phyloP scores from a whole-genome alignment of 2,888 invertebrate species.

The Lasioglossum leucozonium region DNA sequence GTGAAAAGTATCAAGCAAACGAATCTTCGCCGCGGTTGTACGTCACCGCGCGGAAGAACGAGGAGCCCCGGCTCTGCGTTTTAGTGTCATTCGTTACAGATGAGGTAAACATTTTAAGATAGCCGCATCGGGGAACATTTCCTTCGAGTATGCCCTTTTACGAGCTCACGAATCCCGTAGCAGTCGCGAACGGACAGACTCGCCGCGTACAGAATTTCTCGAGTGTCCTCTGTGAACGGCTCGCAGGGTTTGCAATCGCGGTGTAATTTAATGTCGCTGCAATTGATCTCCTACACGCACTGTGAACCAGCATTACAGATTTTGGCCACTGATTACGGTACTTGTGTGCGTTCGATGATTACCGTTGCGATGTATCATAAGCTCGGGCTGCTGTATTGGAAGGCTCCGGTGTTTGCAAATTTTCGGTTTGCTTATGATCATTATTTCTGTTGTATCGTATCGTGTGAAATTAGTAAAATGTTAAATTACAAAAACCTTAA shows the following conservation, averaged over 20 bases:
- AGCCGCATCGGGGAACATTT: not conserved
- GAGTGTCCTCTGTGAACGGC: no score
- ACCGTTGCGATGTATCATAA: not conserved
- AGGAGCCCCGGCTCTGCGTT: not conserved
- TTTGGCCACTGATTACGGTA: not conserved
- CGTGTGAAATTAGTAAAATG: not conserved
- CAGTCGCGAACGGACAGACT: not conserved
- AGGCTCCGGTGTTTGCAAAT: not conserved
- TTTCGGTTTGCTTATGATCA: no score
- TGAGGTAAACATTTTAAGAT: not conserved
- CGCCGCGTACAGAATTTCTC: not conserved
- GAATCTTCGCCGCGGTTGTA: not conserved
- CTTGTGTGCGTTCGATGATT: not conserved
- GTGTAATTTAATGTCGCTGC: not conserved
- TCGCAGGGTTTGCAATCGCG: not conserved
- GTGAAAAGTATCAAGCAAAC: no score
- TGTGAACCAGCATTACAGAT: not conserved
- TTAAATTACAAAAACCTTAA: not conserved
- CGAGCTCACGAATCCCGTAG: not conserved
- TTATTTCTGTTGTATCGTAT: not conserved
- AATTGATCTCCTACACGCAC: not conserved
- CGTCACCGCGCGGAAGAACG: not conserved
- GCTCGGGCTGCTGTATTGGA: not conserved
- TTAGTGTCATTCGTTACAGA: conserved; percentile 1
- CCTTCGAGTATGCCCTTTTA: not conserved